These are phyloP conservation scores for Tupiocoris notatus DNA, from an alignment of 2,888 invertebrate species.

Conservation along the genomic window DNA sequence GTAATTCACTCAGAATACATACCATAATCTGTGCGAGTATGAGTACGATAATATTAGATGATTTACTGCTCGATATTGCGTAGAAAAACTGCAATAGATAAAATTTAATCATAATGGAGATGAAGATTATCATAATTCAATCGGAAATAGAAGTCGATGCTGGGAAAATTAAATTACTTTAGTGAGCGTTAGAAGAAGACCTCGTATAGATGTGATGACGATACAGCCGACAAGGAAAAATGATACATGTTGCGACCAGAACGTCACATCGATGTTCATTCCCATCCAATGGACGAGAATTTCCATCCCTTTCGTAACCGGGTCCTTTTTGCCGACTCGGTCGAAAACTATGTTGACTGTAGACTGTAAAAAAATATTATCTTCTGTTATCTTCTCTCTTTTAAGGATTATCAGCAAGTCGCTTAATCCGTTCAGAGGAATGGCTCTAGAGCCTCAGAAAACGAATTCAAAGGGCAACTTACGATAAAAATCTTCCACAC, in stretches of 20 bases:
- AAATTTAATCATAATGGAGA: no score
- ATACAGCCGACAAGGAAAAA: slow-evolving; percentile 96
- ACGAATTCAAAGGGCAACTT: no score
- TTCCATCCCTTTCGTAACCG: slow-evolving; percentile 93
- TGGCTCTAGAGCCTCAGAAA: no score
- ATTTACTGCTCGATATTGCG: slow-evolving; percentile 97
- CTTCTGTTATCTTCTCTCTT: neutral
- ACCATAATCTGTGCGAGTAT: slow-evolving; percentile 97
- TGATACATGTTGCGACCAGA: slow-evolving; percentile 99
- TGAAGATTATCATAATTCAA: no score
- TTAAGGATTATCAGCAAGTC: neutral
- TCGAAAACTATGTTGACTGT: slow-evolving; percentile 99
- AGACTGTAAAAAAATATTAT: slow-evolving; percentile 61
- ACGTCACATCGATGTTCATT: slow-evolving; percentile 91
- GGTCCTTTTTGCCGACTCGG: slow-evolving; percentile 96
- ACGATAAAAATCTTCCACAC: slow-evolving; percentile 99
- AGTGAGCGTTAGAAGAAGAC: slow-evolving; percentile 90
- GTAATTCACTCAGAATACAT: no score
- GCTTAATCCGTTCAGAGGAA: no score
- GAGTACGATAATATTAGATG: slow-evolving; percentile 95
- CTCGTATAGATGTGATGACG: slow-evolving; percentile 95
- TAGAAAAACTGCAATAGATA: slow-evolving; percentile 82
- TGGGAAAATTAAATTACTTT: slow-evolving; percentile 83
- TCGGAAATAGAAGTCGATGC: no score
- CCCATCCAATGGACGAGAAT: slow-evolving; percentile 96